Conservation (phyloP, 1,140 invertebrate genomes). For the Lerema accius region DNA sequence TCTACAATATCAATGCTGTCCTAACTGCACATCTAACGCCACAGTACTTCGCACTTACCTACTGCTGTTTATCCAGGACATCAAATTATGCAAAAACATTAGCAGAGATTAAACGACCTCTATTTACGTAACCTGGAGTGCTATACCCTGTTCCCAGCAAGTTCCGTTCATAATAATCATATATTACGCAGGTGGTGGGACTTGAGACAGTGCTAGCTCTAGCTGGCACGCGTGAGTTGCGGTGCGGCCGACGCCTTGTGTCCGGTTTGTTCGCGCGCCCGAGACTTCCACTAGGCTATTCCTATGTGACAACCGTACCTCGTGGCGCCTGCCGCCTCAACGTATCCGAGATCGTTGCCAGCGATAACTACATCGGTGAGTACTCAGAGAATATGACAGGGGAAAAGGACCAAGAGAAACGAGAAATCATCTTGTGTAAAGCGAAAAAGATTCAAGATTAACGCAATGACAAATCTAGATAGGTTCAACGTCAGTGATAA, state of each 20-base stretch:
- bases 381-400: slow-evolving; percentile 20
- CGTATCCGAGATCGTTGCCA: slow-evolving; percentile 92
- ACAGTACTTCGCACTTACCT: background rate
- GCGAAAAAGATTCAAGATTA: slow-evolving; percentile 27
- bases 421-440: slow-evolving; percentile 15
- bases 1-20: too few relatives aligned
- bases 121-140: background rate
- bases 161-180: slow-evolving; percentile 22
- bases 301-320: slow-evolving; percentile 93
- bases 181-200: slow-evolving; percentile 84
- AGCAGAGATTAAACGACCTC: background rate
- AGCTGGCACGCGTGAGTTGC: slow-evolving; percentile 85
- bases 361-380: slow-evolving; percentile 93
- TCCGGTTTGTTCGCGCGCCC: slow-evolving; percentile 93
- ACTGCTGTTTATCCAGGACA: background rate
- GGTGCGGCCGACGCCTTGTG: slow-evolving; percentile 88
- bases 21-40: too few relatives aligned
- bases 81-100: background rate
- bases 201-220: slow-evolving; percentile 88
- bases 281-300: slow-evolving; percentile 91
- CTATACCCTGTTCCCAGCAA: background rate
- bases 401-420: slow-evolving; percentile 15
- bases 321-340: slow-evolving; percentile 94
- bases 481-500: slow-evolving; percentile 22
- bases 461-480: slow-evolving; percentile 32